Conservation (phyloP, 2,888 invertebrate species). For the Polyploca ridens region DNA sequence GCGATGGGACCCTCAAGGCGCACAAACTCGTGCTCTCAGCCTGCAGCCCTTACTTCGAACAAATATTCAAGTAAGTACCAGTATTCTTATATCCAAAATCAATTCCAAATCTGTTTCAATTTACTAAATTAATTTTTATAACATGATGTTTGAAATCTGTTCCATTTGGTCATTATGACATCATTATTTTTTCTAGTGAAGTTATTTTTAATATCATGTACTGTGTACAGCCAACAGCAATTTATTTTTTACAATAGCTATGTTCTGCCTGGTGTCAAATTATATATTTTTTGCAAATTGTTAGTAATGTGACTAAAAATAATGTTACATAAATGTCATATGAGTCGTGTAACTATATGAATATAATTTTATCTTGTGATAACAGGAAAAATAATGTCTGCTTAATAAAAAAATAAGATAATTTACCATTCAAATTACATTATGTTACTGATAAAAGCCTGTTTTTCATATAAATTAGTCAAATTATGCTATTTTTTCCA, state of each 20-base stretch:
- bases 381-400: slow-evolving; percentile 41
- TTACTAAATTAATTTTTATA: slow-evolving; percentile 26
- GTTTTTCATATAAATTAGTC: slow-evolving; percentile 25
- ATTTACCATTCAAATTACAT: slow-evolving; percentile 35
- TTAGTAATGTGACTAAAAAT: slow-evolving; percentile 20
- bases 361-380: slow-evolving; percentile 49
- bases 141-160: slow-evolving; percentile 44
- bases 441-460: slow-evolving; percentile 18
- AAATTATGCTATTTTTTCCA: slow-evolving; percentile 33
- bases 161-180: slow-evolving; percentile 71
- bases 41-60: slow-evolving; percentile 91
- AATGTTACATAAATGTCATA: slow-evolving; percentile 53
- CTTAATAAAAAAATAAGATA: slow-evolving; percentile 44
- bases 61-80: slow-evolving; percentile 85
- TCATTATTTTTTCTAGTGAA: slow-evolving; percentile 71
- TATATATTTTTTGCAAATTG: slow-evolving; percentile 26
- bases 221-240: slow-evolving; percentile 56
- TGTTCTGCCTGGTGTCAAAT: slow-evolving; percentile 32
- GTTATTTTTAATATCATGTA: slow-evolving; percentile 64
- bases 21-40: slow-evolving; percentile 90
- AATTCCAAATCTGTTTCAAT: slow-evolving; percentile 16
- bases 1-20: slow-evolving; percentile 88
- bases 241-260: slow-evolving; percentile 41
- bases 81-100: slow-evolving; percentile 33
- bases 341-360: slow-evolving; percentile 27